Evolutionary conservation across 1,140 invertebrate genomes (phyloP).

Genomic region (Pogonomyrmex californicus): DNA sequence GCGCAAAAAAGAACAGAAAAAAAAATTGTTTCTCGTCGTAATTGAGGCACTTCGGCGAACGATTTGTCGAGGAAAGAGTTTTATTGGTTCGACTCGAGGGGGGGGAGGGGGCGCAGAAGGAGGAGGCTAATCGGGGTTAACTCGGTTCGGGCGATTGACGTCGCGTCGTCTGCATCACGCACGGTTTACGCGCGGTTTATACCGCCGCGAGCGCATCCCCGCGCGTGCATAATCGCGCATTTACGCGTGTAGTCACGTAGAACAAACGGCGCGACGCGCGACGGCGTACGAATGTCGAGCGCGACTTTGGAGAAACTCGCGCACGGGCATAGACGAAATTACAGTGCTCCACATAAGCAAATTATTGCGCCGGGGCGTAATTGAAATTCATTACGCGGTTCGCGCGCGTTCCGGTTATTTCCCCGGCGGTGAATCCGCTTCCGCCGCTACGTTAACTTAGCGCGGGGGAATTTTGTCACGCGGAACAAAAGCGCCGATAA

Average conservation of each 20-base stretch:
- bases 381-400: conserved; percentile 58
- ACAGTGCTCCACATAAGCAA: conserved; percentile 53
- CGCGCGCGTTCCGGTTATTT: conserved; percentile 48
- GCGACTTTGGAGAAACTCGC: conserved; percentile 52
- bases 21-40: conserved; percentile 35
- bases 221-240: conserved; percentile 17
- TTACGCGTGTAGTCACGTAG: conserved; percentile 49
- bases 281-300: conserved; percentile 54
- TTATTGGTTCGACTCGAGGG: conserved; percentile 31
- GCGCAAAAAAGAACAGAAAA: not conserved
- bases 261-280: conserved; percentile 53
- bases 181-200: conserved; percentile 19
- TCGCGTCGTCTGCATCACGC: conserved; percentile 7
- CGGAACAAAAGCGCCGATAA: not conserved
- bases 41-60: conserved; percentile 42
- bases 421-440: conserved; percentile 36
- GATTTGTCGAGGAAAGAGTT: conserved; percentile 41
- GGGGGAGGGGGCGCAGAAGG: not conserved
- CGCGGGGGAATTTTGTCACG: conserved; percentile 25
- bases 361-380: conserved; percentile 50
- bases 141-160: conserved; percentile 22
- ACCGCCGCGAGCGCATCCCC: not conserved
- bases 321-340: conserved; percentile 55
- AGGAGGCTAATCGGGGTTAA: conserved; percentile 51
- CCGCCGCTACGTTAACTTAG: not conserved